Percentiles rank a stretch among this genome's conserved stretches.
phyloP scores from a whole-genome alignment of 35 echinoderm and acorn worm genomes.

The Eucidaris tribuloides region DNA sequence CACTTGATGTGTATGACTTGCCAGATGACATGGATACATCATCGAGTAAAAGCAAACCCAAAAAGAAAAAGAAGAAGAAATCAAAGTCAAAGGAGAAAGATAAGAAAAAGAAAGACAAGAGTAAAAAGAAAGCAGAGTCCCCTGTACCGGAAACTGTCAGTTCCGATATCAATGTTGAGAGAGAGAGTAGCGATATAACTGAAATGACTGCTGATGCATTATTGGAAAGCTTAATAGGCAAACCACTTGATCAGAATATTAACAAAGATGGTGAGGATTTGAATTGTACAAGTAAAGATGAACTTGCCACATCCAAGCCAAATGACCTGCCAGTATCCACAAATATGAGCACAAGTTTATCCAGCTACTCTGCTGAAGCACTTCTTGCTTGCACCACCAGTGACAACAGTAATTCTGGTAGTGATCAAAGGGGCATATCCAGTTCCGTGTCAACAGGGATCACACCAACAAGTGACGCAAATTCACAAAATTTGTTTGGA shows the following conservation, averaged over 20 bases:
- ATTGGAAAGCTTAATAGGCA: background rate
- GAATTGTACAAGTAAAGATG: background rate
- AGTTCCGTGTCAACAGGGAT: background rate
- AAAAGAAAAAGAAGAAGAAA: constrained; percentile 67
- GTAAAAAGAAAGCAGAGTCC: constrained; percentile 11
- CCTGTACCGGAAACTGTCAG: background rate
- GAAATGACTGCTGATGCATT: constrained; percentile 7
- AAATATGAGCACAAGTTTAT: background rate
- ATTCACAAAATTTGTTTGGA: constrained; percentile 23
- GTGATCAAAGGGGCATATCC: background rate
- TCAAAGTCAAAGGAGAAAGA: constrained; percentile 37
- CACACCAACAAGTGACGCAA: background rate
- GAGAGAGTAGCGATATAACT: background rate
- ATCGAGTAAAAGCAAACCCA: constrained; percentile 2
- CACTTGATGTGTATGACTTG: background rate
- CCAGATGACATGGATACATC: constrained; percentile 46
- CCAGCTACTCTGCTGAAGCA: constrained; percentile 3
- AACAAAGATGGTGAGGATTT: background rate
- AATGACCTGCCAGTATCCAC: background rate
- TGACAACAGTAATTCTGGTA: background rate
- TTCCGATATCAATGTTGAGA: background rate
- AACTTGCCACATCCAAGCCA: background rate
- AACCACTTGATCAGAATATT: background rate
- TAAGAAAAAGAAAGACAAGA: constrained; percentile 43
- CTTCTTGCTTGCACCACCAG: background rate